Evolutionary conservation across 2,888 invertebrate species (phyloP), one percentile per base, ranked within the genome.

Genomic region (Chrysina gloriosa): DNA sequence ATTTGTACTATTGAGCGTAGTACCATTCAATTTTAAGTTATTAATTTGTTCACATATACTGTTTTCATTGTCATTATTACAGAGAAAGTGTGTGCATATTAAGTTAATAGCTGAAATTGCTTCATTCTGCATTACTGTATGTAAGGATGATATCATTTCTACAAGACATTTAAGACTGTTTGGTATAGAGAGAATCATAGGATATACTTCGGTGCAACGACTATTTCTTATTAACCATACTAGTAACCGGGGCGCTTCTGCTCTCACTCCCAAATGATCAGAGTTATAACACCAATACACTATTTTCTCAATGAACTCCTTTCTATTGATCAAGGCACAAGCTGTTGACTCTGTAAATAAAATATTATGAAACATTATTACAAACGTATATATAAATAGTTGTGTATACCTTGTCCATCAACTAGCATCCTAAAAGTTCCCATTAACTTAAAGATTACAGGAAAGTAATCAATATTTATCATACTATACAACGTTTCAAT

Each of bases 91-190:
- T 4, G 65, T 21, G n/a, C 83, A 83, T 6, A 93, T 83, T 36
- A 93, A 86, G 72, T 89, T 90, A 65, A 94, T 84, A 31, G 93
- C 90, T 74, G 91, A 85, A 65, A 93, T 86, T 0, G 93, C 92
- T 83, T 94, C 94, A 79, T 92, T 92, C 80, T 93, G 93, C 96
- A 96, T 96, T 25, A 95, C 89, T 4, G 91, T 85, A 84, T 95
- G 94, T 76, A 93, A 92, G 1, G 93, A 92, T 2, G 90, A 88
- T 72, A 93, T 85, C 96, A 96, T 95, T 81, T 89, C 89, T 7
- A 94, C 90, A 74, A 96, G 84, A 76, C 91, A 89, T 64, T 89
- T 88, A 29, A 95, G 84, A 69, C 92, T 92, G 69, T 92, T 92
- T 50, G 90, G 87, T 16, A 86, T 86, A 82, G 87, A 81, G 0